Percentiles rank a stretch among this genome's conserved stretches.
These are phyloP conservation scores for Drosophila stalkeri DNA, from an alignment of 2,888 invertebrate species.

Conservation along the genomic window DNA sequence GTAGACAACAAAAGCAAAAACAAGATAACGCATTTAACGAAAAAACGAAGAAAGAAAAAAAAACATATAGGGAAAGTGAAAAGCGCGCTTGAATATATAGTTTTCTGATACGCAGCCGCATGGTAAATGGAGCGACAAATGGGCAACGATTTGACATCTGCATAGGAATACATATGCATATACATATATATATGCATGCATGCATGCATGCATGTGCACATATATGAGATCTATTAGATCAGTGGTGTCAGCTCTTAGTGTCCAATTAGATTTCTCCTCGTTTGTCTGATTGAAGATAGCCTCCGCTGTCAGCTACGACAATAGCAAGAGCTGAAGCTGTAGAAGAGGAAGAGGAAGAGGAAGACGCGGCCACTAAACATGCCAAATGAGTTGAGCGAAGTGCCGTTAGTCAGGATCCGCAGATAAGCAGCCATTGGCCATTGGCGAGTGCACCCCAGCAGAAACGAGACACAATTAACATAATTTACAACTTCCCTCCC, in stretches of 20 bases:
- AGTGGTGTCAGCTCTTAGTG: conserved; percentile 7
- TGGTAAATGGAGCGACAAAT: conserved; percentile 49
- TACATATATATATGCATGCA: background rate
- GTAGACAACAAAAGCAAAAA: conserved; percentile 44
- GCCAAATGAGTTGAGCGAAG: conserved; percentile 44
- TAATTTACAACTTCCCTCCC: conserved; percentile 64
- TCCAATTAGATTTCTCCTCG: conserved; percentile 49
- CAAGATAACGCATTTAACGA: conserved; percentile 78
- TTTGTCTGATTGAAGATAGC: conserved; percentile 41
- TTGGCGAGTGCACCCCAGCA: conserved; percentile 35
- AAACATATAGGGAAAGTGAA: conserved; percentile 72
- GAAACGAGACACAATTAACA: conserved; percentile 71
- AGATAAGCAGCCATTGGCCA: conserved; percentile 33
- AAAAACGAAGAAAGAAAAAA: conserved; percentile 10
- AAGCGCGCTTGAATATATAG: conserved; percentile 41
- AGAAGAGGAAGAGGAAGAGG: background rate
- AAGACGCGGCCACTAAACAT: conserved; percentile 36
- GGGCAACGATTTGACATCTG: conserved; percentile 6
- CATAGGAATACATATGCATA: background rate
- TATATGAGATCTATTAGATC: conserved; percentile 9
- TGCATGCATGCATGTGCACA: background rate
- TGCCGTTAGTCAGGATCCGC: conserved; percentile 70
- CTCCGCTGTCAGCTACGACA: conserved; percentile 46
- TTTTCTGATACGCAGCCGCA: conserved; percentile 18
- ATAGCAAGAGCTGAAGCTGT: conserved; percentile 3